Evolutionary conservation across 2,113 vertebrate genomes (phyloP).

Genomic region (Passer montanus): DNA sequence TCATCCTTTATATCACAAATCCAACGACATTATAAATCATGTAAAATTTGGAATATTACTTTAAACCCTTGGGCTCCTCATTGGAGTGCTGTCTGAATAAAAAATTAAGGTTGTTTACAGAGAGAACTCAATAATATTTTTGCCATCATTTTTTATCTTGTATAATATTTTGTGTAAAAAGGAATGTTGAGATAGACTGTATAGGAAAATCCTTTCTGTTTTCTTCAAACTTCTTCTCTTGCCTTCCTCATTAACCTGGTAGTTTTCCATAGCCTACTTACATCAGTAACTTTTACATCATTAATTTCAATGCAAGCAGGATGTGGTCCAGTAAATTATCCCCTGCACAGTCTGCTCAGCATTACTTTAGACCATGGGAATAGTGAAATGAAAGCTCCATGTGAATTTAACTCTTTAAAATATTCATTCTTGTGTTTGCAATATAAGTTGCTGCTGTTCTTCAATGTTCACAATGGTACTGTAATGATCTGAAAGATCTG

Average conservation of each 20-base stretch:
- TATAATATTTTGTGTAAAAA: not conserved
- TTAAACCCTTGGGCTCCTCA: not conserved
- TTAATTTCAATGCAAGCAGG: not conserved
- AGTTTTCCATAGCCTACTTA: not conserved
- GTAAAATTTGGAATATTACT: constrained; percentile 17
- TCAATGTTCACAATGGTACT: not conserved
- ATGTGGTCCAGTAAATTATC: constrained; percentile 26
- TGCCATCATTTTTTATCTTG: not conserved
- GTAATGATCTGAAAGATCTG: not conserved
- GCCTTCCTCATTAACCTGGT: not conserved
- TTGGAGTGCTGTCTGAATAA: not conserved
- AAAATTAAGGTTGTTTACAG: not conserved
- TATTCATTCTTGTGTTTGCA: not conserved
- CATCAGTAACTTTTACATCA: not conserved
- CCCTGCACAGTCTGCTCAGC: not conserved
- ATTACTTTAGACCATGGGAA: not conserved
- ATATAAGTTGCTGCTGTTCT: not conserved
- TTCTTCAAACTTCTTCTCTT: not conserved
- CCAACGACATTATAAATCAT: not conserved
- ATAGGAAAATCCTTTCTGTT: not conserved
- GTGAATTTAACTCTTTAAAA: not conserved
- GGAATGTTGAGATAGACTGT: not conserved
- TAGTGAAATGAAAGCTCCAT: not conserved
- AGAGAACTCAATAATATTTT: not conserved
- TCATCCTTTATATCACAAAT: not conserved